phyloP scores from a whole-genome alignment of 2,113 vertebrate species.

The Asarcornis scutulata region DNA sequence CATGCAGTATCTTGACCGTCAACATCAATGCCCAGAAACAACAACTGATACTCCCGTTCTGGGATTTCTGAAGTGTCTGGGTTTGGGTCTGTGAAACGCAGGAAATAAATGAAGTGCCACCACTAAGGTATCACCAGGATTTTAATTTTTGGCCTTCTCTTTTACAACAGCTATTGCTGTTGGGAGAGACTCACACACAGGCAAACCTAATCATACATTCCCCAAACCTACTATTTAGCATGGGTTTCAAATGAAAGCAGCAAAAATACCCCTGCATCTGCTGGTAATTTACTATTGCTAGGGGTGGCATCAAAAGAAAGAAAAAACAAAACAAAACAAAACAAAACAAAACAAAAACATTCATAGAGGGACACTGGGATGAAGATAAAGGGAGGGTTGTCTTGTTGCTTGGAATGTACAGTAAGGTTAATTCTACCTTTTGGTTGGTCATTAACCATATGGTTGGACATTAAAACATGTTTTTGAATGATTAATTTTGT shows the following conservation, averaged over 20 bases:
- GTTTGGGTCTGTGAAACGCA: not conserved
- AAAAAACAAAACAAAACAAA: not conserved
- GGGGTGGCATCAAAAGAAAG: not conserved
- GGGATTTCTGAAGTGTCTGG: not conserved
- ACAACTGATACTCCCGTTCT: not conserved
- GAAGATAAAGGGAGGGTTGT: not conserved
- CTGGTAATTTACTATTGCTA: not conserved
- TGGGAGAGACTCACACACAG: accelerated
- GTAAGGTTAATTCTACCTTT: not conserved
- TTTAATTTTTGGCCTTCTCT: not conserved
- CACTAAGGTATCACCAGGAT: not conserved
- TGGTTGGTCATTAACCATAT: too few relatives aligned
- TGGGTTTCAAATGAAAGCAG: not conserved
- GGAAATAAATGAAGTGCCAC: accelerated
- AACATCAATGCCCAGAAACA: not conserved
- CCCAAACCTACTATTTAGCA: not conserved
- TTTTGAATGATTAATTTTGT: not conserved
- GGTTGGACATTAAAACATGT: not conserved
- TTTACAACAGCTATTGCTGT: not conserved
- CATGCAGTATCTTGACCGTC: not conserved
- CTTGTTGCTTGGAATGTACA: not conserved
- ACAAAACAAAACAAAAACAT: accelerated
- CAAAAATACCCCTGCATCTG: not conserved
- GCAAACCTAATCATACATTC: not conserved
- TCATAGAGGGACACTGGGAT: not conserved